Percentiles rank a stretch among this genome's conserved stretches.
phyloP scores from a whole-genome alignment of 1,140 invertebrate species.

The Danaus melanippus region DNA sequence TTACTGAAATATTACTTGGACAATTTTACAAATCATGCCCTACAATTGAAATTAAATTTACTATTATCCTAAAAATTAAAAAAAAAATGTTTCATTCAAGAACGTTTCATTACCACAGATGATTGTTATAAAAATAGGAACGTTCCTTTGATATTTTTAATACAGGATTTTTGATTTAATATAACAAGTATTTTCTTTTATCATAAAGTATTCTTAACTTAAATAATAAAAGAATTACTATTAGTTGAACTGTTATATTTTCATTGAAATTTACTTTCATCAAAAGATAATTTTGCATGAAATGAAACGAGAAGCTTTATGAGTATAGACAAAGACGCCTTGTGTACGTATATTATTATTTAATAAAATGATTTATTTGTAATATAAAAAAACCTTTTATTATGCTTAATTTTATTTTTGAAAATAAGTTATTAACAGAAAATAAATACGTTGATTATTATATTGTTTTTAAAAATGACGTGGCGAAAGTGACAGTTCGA shows the following conservation, averaged over 20 bases:
- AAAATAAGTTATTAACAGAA: background rate
- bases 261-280: slow-evolving; percentile 10
- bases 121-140: slow-evolving; percentile 7
- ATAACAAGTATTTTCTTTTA: too few relatives aligned
- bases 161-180: too few relatives aligned
- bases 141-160: slow-evolving; percentile 4
- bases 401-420: background rate
- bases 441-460: slow-evolving; percentile 12
- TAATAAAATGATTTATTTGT: background rate
- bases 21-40: slow-evolving; percentile 64
- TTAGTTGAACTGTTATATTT: slow-evolving; percentile 9
- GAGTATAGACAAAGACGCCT: slow-evolving; percentile 36
- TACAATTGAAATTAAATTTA: slow-evolving; percentile 64
- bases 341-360: background rate
- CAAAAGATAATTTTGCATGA: slow-evolving; percentile 8
- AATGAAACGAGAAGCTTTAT: slow-evolving; percentile 32
- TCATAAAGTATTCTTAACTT: slow-evolving; percentile 1
- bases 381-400: background rate
- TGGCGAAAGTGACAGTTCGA: slow-evolving; percentile 59
- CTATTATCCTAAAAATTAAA: slow-evolving; percentile 60
- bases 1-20: slow-evolving; percentile 46
- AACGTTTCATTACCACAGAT: slow-evolving; percentile 52
- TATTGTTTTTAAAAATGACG: slow-evolving; percentile 66
- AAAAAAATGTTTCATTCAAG: slow-evolving; percentile 68
- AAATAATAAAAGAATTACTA: slow-evolving; percentile 3